These are phyloP conservation scores for Chaenogobius annularis DNA, from an alignment of 2,113 vertebrate genomes.

Conservation along the genomic window DNA sequence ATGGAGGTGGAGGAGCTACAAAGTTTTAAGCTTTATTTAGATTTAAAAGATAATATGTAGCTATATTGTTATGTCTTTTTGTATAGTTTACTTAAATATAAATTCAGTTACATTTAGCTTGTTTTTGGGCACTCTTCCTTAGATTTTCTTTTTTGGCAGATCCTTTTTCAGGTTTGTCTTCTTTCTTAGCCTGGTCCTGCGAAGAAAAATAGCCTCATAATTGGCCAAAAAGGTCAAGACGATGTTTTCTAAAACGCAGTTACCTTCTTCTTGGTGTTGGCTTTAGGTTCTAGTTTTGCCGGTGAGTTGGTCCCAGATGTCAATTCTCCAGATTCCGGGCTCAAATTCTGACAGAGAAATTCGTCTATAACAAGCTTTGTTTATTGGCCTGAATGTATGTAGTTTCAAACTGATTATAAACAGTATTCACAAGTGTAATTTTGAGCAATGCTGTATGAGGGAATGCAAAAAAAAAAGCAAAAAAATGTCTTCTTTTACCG, in stretches of 20 bases:
- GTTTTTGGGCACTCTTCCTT: slow-evolving; percentile 25
- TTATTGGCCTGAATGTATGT: neutral
- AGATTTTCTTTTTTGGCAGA: slow-evolving; percentile 57
- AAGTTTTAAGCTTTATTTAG: too few relatives aligned
- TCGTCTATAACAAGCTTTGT: too few relatives aligned
- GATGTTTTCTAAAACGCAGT: neutral
- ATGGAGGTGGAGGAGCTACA: slow-evolving; percentile 44
- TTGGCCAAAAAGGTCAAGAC: neutral
- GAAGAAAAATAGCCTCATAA: neutral
- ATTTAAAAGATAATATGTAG: too few relatives aligned
- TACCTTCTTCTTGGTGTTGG: slow-evolving; percentile 74
- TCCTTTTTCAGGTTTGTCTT: slow-evolving; percentile 60
- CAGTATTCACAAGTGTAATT: neutral
- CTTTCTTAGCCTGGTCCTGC: slow-evolving; percentile 62
- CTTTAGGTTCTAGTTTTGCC: slow-evolving; percentile 32
- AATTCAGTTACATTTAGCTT: neutral
- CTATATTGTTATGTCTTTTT: too few relatives aligned
- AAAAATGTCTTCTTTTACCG: slow-evolving; percentile 53
- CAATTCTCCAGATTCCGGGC: slow-evolving; percentile 39
- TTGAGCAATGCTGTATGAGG: too few relatives aligned
- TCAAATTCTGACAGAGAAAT: slow-evolving; percentile 28
- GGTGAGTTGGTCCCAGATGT: slow-evolving; percentile 27
- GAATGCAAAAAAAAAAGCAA: too few relatives aligned
- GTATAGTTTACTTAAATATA: too few relatives aligned
- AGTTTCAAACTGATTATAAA: neutral